Conservation (phyloP, 2,113 vertebrate genomes). For the Rissa tridactyla region DNA sequence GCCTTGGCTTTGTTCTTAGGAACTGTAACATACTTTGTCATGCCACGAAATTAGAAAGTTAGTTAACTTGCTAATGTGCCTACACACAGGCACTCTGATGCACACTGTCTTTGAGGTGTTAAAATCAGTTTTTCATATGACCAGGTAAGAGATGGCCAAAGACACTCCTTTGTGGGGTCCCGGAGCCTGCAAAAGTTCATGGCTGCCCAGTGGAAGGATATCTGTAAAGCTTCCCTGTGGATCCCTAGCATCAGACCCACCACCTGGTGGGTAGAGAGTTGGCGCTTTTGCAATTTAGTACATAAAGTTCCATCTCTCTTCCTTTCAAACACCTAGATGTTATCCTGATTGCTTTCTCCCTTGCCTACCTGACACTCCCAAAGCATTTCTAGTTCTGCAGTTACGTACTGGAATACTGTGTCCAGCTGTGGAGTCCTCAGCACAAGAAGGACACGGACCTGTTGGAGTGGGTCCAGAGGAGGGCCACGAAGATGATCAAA, state of each 20-base stretch:
- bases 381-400: background rate
- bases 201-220: background rate
- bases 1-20: background rate
- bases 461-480: too few relatives aligned
- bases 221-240: background rate
- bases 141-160: background rate
- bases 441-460: too few relatives aligned
- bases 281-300: background rate
- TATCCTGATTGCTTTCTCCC: background rate
- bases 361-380: background rate
- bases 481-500: too few relatives aligned
- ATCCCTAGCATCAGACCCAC: background rate
- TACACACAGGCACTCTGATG: too few relatives aligned
- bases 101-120: background rate
- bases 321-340: background rate
- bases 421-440: too few relatives aligned
- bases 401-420: background rate
- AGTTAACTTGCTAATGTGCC: rapidly evolving
- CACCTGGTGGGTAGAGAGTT: background rate
- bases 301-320: background rate
- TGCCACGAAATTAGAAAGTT: background rate
- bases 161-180: background rate
- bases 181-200: rapidly evolving
- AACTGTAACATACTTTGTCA: background rate
- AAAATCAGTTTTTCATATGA: background rate